Evolutionary conservation across 2,888 invertebrate species (phyloP).

Genomic region (Drosophila nigricruria): DNA sequence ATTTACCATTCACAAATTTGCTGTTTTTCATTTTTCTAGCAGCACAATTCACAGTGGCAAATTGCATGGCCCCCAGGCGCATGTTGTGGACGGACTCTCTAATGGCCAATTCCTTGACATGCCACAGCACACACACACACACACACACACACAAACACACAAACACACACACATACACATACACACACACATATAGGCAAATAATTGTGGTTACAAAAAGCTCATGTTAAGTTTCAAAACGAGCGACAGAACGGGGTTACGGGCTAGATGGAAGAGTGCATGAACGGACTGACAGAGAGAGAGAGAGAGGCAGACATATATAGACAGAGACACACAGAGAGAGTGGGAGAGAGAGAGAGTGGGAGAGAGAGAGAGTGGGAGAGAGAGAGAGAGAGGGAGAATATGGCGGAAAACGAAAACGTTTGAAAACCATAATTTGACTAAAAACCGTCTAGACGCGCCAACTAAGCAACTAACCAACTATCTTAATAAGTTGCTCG

Average conservation of each 20-base stretch:
- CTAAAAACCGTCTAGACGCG: conserved; percentile 79
- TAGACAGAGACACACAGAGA: background rate
- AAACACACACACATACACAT: conserved; percentile 16
- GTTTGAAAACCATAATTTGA: conserved; percentile 78
- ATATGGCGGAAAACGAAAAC: conserved; percentile 17
- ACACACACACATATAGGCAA: conserved; percentile 15
- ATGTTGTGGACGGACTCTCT: conserved; percentile 43
- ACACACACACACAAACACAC: conserved; percentile 18
- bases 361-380: background rate
- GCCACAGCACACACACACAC: conserved; percentile 29
- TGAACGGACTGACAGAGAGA: conserved; percentile 1
- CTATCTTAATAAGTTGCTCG: conserved; percentile 78
- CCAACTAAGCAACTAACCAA: conserved; percentile 65
- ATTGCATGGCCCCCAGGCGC: conserved; percentile 41
- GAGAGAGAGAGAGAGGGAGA: background rate
- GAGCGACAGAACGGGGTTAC: conserved; percentile 29
- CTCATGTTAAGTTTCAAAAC: conserved; percentile 51
- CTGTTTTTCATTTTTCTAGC: conserved; percentile 14
- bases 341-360: background rate
- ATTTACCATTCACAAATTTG: background rate
- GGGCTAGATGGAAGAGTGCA: background rate
- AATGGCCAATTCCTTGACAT: conserved; percentile 57
- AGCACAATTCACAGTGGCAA: conserved; percentile 41
- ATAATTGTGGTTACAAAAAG: conserved; percentile 54
- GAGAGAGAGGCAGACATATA: background rate